Conservation (phyloP, 2,888 invertebrate species). For the Xestia sexstrigata region DNA sequence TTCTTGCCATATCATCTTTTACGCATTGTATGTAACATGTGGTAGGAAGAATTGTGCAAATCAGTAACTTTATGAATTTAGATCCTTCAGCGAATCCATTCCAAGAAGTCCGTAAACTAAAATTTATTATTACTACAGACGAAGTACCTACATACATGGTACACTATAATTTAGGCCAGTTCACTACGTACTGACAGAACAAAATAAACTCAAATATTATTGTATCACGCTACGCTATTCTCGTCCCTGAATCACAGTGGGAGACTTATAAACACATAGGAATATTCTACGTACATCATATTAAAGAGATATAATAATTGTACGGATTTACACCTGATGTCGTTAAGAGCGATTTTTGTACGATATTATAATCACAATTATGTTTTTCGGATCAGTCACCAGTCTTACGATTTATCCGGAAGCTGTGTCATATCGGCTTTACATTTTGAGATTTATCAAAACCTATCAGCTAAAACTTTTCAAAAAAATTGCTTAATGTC, state of each 20-base stretch:
- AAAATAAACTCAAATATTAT: constrained; percentile 69
- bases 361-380: neutral
- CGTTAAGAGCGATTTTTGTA: neutral
- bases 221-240: constrained; percentile 74
- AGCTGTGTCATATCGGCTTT: no score
- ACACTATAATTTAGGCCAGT: constrained; percentile 66
- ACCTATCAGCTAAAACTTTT: no score
- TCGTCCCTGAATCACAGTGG: constrained; percentile 80
- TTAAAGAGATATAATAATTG: constrained; percentile 1
- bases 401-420: neutral
- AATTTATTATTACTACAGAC: constrained; percentile 36
- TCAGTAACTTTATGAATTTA: constrained; percentile 16
- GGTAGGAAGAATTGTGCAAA: constrained; percentile 2
- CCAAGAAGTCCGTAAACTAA: constrained; percentile 13
- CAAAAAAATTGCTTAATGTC: no score
- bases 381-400: neutral
- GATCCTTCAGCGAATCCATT: constrained; percentile 13
- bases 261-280: constrained; percentile 69
- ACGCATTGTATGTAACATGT: no score
- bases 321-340: constrained; percentile 34
- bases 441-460: no score
- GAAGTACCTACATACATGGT: constrained; percentile 13
- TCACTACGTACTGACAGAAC: constrained; percentile 56
- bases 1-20: no score
- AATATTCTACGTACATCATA: constrained; percentile 18